Base-by-base conservation (phyloP, 2,888 invertebrate genomes). In the Euzophera pinguis region DNA sequence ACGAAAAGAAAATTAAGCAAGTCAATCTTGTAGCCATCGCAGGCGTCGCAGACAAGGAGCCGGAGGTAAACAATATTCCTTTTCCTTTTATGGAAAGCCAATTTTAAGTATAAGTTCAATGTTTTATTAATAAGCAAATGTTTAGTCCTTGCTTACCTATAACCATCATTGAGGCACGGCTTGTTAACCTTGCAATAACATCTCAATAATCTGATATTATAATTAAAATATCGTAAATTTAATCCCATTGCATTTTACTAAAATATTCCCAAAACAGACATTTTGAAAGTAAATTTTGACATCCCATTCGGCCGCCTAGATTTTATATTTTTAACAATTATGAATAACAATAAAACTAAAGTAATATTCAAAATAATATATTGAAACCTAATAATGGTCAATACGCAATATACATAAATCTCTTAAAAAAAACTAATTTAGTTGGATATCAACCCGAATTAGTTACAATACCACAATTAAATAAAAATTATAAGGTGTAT, bases 231-330 rank as follows among this genome's bases (percentile, higher is more conserved):
- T 17, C n/a, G 34, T 16, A 16, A 45, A 45, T 45, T 34, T 45
- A 32, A 32, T 14, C 45, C 45, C 45, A 45, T 45, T 32, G 32
- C 14, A 17, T 34, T n/a, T 38, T 16, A 27, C 48, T 12, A 10
- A 38, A 48, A 48, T 38, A 38, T 22, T 27, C 6, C 38, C 17
- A 27, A 17, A 12, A 12, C 17, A 37, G 9, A 47, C 47, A 47
- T 37, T 22, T 47, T 37, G n/a, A 37, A 9, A 35, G 17, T 17
- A 37, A 22, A 29, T 47, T 45, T 47, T 47, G 47, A 47, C 47
- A 12, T 5, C 3, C 8, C 10, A 12, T n/a, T n/a, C n/a, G n/a
- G 37, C 47, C 47, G 12, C 10, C 35, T 47, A 17, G 47, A 47
- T 47, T 41, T 1, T 5, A 9, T 41, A 17, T 17, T 17, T 16